Base-by-base conservation (phyloP, 2,888 invertebrate genomes). In the Mystacides longicornis region DNA sequence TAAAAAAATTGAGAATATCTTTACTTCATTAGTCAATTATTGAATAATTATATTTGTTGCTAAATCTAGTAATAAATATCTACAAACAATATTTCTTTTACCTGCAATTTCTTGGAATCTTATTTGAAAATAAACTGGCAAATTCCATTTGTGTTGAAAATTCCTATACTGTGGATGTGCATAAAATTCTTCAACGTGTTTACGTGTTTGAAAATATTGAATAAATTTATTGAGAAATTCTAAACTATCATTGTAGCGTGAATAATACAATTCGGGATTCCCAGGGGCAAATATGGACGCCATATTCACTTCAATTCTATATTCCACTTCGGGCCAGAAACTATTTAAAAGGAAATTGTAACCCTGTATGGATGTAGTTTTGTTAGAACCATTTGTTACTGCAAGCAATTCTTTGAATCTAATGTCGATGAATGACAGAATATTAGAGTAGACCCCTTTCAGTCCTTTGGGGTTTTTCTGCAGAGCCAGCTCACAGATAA, bases 101-200 rank as follows among this genome's bases (percentile, higher is more conserved):
- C 88, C 87, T 52, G 91, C 93, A 67, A 96, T 90, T 74, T 94
- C 92, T 77, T 95, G 95, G 74, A 93, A 95, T 62, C 93, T 81
- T 63, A 93, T 90, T 75, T 96, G 95, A 70, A 93, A 96, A 72
- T 97, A 97, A n/a, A 97, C 94, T 11, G 93, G 90, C 51, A 96
- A 77, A 72, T 95, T 96, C 90, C 95, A 97, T 64, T 90, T 85
- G 62, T 84, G 83, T 63, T 91, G 81, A 67, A 93, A 92, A 60
- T 81, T 84, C 65, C 83, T 83, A 66, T 89, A 93, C 61, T 87
- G 85, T 1, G 80, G 70, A 65, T 89, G 85, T 52, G 78, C 73
- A 61, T 82, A 78, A 53, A 93, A 77, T 21, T 80, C 66, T 58
- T 78, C 74, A 0, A 80, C 74, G 60, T 81, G 79, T 49, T 82